Percentiles rank a stretch among this genome's conserved stretches.
These are phyloP conservation scores for Struthidea cinerea DNA, from an alignment of 2,113 vertebrate species.

Conservation along the genomic window DNA sequence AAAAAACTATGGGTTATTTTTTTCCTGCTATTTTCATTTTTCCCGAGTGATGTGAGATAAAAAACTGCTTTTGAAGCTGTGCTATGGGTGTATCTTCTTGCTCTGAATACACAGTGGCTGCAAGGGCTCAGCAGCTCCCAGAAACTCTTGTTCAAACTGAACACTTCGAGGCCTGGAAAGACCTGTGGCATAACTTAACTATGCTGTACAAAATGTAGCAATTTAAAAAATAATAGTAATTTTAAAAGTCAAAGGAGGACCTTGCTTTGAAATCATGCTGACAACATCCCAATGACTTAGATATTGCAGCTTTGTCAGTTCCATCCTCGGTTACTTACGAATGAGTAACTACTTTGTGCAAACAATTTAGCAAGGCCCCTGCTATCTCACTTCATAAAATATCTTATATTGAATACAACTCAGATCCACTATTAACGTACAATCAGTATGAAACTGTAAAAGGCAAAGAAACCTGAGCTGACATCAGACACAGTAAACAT, in stretches of 20 bases:
- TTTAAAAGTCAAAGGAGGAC: neutral
- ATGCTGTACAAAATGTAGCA: neutral
- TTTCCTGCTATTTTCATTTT: neutral
- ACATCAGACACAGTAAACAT: neutral
- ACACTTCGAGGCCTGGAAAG: neutral
- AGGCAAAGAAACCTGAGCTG: neutral
- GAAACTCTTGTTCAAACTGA: neutral
- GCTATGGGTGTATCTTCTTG: neutral
- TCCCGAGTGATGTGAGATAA: neutral
- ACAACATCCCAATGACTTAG: neutral
- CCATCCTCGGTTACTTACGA: neutral
- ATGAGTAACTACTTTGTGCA: neutral
- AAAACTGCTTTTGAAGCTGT: neutral
- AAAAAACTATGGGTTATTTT: fast-evolving
- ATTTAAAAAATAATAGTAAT: neutral
- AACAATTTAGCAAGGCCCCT: neutral
- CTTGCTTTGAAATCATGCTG: neutral
- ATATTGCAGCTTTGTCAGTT: neutral
- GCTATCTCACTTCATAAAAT: neutral
- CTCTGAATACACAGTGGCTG: neutral
- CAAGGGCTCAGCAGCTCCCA: neutral
- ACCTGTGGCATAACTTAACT: neutral
- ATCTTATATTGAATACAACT: neutral
- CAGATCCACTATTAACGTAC: neutral
- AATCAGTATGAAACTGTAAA: neutral